phyloP scores from a whole-genome alignment of 2,113 vertebrate species.

The Eulemur rufifrons region DNA sequence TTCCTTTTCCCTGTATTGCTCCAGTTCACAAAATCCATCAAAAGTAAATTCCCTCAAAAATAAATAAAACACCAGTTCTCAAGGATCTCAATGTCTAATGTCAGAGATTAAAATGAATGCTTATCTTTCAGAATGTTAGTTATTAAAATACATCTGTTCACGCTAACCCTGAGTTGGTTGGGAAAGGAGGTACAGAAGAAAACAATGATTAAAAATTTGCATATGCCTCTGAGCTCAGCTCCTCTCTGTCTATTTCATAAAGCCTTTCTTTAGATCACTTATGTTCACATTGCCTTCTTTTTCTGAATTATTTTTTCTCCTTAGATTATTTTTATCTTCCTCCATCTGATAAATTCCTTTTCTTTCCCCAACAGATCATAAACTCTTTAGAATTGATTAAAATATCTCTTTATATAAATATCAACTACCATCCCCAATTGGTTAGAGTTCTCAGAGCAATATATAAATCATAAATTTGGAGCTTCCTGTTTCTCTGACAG shows the following conservation, averaged over 20 bases:
- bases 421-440: neutral
- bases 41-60: neutral
- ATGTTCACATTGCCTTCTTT: neutral
- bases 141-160: neutral
- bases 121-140: neutral
- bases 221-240: neutral
- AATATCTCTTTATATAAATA: neutral
- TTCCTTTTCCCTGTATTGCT: neutral
- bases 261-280: neutral
- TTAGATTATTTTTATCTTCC: neutral
- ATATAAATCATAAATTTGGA: neutral
- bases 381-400: neutral
- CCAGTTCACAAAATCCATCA: neutral
- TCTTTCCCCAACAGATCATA: neutral
- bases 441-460: neutral
- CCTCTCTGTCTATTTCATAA: neutral
- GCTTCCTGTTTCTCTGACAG: neutral
- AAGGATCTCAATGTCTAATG: neutral
- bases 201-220: neutral
- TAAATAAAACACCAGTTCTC: neutral
- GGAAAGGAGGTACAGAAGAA: neutral
- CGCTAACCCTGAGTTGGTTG: neutral
- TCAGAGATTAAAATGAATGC: neutral
- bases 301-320: neutral
- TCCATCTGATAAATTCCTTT: neutral